Percentiles rank a stretch among this genome's conserved stretches.
Conservation (phyloP, 2,113 vertebrate species). For the Rhinopithecus roxellana region DNA sequence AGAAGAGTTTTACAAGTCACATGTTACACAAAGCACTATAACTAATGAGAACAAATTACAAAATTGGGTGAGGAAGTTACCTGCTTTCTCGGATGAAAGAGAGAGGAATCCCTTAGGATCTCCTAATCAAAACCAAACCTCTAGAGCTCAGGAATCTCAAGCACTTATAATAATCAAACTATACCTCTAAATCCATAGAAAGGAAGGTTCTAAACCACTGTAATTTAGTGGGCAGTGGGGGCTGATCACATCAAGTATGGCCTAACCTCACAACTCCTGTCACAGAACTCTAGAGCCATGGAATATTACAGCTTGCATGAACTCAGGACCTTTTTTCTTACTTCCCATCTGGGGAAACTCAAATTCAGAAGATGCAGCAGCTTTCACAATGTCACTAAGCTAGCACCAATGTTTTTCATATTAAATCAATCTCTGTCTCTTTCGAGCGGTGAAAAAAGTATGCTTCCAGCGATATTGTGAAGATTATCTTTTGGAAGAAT, state of each 20-base stretch:
- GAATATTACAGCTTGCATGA: background rate
- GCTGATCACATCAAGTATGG: rapidly evolving
- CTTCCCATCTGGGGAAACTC: background rate
- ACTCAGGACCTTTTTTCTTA: background rate
- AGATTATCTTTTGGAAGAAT: background rate
- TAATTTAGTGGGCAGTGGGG: background rate
- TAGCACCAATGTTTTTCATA: background rate
- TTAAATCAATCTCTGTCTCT: background rate
- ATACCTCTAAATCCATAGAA: background rate
- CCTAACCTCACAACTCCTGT: background rate
- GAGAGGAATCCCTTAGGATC: background rate
- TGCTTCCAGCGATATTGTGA: background rate
- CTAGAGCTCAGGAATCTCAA: background rate
- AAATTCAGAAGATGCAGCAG: background rate
- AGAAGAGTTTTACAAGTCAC: background rate
- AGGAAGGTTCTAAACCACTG: background rate
- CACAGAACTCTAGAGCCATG: background rate
- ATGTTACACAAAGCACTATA: background rate
- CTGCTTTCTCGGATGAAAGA: slow-evolving; percentile 18
- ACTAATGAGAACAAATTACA: slow-evolving; percentile 65
- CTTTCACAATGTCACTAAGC: background rate
- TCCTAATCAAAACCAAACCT: slow-evolving; percentile 31
- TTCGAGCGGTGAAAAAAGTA: background rate
- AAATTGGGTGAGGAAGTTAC: slow-evolving; percentile 48
- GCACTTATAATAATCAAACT: background rate